Conservation (phyloP, 2,888 invertebrate species). For the Lasioglossum leucozonium region DNA sequence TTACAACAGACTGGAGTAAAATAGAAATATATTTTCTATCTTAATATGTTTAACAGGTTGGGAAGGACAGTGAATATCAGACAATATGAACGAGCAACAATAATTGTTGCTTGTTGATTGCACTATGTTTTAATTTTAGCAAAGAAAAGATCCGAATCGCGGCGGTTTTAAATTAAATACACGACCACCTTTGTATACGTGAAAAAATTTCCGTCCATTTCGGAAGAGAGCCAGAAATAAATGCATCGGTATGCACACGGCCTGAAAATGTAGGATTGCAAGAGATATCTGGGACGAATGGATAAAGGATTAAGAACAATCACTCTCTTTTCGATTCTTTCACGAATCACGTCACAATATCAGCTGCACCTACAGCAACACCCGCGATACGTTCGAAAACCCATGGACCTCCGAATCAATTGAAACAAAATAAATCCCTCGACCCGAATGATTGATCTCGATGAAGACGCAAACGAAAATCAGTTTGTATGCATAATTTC, state of each 20-base stretch:
- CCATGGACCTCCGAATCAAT: not conserved
- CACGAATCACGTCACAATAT: not conserved
- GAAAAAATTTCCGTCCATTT: no score
- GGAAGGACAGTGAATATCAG: no score
- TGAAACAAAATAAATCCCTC: not conserved
- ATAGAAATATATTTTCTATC: no score
- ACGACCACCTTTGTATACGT: accelerated
- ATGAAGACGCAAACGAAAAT: no score
- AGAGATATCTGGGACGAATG: slow-evolving; percentile 4
- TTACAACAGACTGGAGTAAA: no score
- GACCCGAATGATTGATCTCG: no score
- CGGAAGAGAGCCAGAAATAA: not conserved
- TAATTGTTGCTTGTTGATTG: no score
- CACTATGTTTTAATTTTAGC: no score
- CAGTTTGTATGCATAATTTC: no score
- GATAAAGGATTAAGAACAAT: slow-evolving; percentile 2
- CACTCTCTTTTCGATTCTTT: not conserved
- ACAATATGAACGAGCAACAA: no score
- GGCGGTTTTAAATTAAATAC: not conserved
- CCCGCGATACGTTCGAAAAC: not conserved
- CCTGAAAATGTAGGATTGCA: not conserved
- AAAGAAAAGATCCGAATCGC: not conserved
- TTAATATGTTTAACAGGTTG: no score
- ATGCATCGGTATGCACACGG: not conserved
- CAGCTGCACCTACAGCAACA: not conserved